Base-by-base conservation (phyloP, 2,113 vertebrate genomes). In the Melanerpes formicivorus region DNA sequence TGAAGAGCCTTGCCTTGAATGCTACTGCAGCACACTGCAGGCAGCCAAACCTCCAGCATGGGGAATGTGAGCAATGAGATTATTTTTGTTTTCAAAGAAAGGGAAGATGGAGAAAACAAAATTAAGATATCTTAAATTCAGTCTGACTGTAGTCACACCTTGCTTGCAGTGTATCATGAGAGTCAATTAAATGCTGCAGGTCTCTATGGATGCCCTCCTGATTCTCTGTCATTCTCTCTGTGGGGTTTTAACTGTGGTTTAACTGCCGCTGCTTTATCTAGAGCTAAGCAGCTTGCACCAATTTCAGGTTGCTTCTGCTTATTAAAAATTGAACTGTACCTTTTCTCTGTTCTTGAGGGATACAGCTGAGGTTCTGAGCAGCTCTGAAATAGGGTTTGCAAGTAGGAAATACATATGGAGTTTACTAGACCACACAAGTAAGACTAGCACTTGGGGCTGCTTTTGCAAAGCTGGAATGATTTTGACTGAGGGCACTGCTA, bases 241-340 rank as follows among this genome's bases (percentile, higher is more conserved):
- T 90, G 71, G 84, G 92, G 90, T 92, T 94, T 95, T 81, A 88
- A 44, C 87, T 93, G 93, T 66, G 77, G 91, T 96, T 96, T 96
- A 93, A 94, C 81, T 84, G 84, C 48, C 26, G 15, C 34, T 84
- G 76, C 58, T 92, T 90, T 88, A 96, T 77, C 90, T 95, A 80
- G 76, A 75, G 81, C 60, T 86, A 85, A 84, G 78, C 88, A 93
- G 80, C 66, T 90, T 93, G 90, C 62, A 94, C 66, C 66, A 83
- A 88, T 93, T 97, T 95, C 88, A 85, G 78, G 84, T 96, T 69
- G 77, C 88, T 84, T 60, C 70, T 81, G 60, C 87, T 93, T 95
- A 93, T 82, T 93, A 93, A 93, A 94, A 95, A 74, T 55, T 88
- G 84, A 89, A 87, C 74, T 90, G 21, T 82, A 88, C 74, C 22